Conservation (phyloP, 1,140 invertebrate species). For the Drosophila bocki region DNA sequence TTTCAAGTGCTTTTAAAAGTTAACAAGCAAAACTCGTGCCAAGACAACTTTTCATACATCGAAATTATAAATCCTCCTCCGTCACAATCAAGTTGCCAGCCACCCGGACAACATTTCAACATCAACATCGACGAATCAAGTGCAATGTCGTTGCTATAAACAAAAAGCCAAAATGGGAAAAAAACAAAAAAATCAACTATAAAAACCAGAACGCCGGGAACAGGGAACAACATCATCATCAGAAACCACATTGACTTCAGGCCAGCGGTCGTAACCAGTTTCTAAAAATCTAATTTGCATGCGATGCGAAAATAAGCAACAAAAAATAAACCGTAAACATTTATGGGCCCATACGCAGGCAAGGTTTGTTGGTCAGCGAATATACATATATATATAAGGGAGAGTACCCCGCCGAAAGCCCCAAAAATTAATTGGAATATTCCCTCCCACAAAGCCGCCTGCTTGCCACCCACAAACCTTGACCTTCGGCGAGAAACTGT, state of each 20-base stretch:
- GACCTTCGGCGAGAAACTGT: slow-evolving; percentile 39
- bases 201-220: slow-evolving; percentile 34
- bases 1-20: slow-evolving; percentile 20
- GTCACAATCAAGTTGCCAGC: slow-evolving; percentile 12
- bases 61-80: slow-evolving; percentile 18
- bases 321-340: slow-evolving; percentile 43
- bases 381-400: neutral
- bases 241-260: slow-evolving; percentile 14
- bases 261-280: slow-evolving; percentile 31
- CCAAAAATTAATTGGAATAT: slow-evolving; percentile 29
- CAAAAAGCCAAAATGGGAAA: slow-evolving; percentile 3
- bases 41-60: slow-evolving; percentile 8
- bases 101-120: slow-evolving; percentile 10
- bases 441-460: slow-evolving; percentile 5
- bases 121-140: slow-evolving; percentile 24
- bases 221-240: slow-evolving; percentile 12
- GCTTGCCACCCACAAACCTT: slow-evolving; percentile 23
- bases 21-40: slow-evolving; percentile 3
- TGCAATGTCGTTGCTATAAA: slow-evolving; percentile 31
- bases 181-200: slow-evolving; percentile 16
- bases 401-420: neutral
- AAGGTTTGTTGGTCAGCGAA: slow-evolving; percentile 38
- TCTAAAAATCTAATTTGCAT: slow-evolving; percentile 48
- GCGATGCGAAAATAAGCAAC: slow-evolving; percentile 34
- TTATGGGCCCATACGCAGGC: slow-evolving; percentile 29